phyloP scores from a whole-genome alignment of 2,888 invertebrate genomes.

The Antheraea yamamai region DNA sequence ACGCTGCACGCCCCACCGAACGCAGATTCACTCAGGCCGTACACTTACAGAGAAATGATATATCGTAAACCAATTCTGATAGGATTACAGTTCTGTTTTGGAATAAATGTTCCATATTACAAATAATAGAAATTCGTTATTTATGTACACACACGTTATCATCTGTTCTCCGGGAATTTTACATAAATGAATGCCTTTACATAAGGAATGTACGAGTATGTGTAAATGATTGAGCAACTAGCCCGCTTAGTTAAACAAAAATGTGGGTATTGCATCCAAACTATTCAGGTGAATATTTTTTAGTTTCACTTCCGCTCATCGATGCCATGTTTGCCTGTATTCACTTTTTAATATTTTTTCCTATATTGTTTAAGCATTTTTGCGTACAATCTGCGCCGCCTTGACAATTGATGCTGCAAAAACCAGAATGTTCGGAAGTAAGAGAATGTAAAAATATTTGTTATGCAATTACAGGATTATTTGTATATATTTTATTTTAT shows the following conservation, averaged over 20 bases:
- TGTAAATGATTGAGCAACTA: constrained; percentile 15
- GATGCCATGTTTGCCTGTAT: neutral
- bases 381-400: neutral
- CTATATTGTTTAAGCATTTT: neutral
- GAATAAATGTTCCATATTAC: no score
- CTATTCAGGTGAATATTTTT: constrained; percentile 10
- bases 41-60: neutral
- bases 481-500: neutral
- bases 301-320: neutral
- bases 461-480: neutral
- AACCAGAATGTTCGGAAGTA: neutral
- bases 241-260: constrained; percentile 16
- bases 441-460: neutral
- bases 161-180: neutral
- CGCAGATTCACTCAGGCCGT: no score
- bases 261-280: neutral
- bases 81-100: neutral
- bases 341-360: neutral
- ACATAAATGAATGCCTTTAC: neutral
- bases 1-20: no score
- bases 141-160: no score
- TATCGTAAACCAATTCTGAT: neutral
- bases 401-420: neutral
- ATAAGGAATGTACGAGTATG: neutral
- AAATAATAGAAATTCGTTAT: no score